These are phyloP conservation scores for Schizotus pectinicornis DNA, from an alignment of 2,888 invertebrate species.

Conservation along the genomic window DNA sequence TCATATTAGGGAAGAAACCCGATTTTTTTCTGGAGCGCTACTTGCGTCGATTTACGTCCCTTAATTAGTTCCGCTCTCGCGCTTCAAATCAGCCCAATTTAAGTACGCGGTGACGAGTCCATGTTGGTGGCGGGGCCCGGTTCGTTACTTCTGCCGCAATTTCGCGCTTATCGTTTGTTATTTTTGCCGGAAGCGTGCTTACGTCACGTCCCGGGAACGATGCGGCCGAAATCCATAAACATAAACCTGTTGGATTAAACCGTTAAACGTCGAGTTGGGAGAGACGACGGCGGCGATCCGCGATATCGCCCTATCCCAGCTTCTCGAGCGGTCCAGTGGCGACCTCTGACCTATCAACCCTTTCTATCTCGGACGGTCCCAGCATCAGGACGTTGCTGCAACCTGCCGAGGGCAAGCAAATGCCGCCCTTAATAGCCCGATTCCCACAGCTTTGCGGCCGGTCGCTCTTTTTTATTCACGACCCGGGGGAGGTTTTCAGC, in stretches of 20 bases:
- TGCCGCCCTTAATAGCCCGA: constrained; percentile 11
- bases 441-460: not conserved
- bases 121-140: not conserved
- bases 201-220: constrained; percentile 12
- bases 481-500: no score
- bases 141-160: not conserved
- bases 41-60: no score
- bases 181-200: constrained; percentile 2
- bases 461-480: no score
- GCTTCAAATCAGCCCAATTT: no score
- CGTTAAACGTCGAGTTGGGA: constrained; percentile 28
- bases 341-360: constrained; percentile 40
- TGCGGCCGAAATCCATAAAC: constrained; percentile 28
- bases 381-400: constrained; percentile 27
- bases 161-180: constrained; percentile 8
- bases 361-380: constrained; percentile 32
- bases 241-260: constrained; percentile 36
- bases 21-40: no score
- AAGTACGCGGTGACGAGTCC: no score
- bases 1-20: no score
- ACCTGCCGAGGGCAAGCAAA: constrained; percentile 13
- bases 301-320: constrained; percentile 23
- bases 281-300: constrained; percentile 1
- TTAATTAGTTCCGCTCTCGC: no score
- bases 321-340: constrained; percentile 35